These are phyloP conservation scores for Stegana nigrithorax DNA, from an alignment of 2,888 invertebrate species.

Conservation along the genomic window DNA sequence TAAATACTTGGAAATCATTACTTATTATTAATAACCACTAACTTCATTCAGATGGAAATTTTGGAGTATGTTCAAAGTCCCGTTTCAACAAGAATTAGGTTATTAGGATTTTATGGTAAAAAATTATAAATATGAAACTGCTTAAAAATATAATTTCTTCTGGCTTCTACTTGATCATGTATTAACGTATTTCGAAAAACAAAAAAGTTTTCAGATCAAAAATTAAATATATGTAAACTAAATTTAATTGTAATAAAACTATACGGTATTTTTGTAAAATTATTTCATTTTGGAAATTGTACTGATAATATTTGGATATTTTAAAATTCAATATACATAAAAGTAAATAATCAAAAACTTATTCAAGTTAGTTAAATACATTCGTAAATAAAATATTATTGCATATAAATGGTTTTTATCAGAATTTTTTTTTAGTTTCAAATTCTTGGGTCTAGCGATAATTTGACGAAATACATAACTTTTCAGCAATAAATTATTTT, in stretches of 20 bases:
- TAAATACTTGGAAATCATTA: conserved; percentile 31
- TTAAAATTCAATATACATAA: too few species aligned
- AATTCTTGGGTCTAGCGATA: background rate
- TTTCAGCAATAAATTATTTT: background rate
- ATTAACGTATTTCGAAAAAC: too few species aligned
- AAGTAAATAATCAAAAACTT: too few species aligned
- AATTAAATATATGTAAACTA: conserved; percentile 31
- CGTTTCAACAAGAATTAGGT: conserved; percentile 68
- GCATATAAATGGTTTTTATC: conserved; percentile 35
- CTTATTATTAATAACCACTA: conserved; percentile 14
- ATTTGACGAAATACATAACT: background rate
- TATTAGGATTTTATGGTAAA: conserved; percentile 69
- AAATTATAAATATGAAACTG: conserved; percentile 56
- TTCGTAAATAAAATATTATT: too few species aligned
- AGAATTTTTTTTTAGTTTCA: background rate
- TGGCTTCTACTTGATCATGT: too few species aligned
- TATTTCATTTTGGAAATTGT: conserved; percentile 33
- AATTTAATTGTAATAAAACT: background rate
- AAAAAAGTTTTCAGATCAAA: conserved; percentile 7
- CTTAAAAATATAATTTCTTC: background rate
- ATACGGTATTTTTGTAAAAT: conserved; percentile 29
- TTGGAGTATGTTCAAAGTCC: conserved; percentile 69
- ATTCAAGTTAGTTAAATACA: too few species aligned
- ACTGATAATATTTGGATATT: conserved; percentile 1
- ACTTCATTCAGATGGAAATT: conserved; percentile 65